Base-by-base conservation (phyloP, 1,140 invertebrate species). In the Bombus waltoni region DNA sequence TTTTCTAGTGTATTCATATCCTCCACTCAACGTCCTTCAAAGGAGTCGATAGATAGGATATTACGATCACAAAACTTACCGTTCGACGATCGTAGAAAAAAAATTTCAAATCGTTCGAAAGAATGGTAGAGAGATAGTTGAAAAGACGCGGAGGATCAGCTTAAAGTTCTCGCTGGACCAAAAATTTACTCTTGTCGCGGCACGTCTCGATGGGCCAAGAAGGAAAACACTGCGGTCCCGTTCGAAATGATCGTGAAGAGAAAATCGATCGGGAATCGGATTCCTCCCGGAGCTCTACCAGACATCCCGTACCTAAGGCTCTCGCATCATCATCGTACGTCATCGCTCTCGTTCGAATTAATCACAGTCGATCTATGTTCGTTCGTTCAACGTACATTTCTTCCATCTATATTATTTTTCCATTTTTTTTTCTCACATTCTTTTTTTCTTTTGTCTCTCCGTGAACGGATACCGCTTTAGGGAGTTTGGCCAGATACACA, bases 401-500 rank as follows among this genome's bases (percentile, higher is more conserved):
- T 42, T 65, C 65, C 75, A 25, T 62, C 76, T 44, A n/a, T 18
- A 9, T 70, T 2, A 42, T 71, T 71, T 72, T 72, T 38, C 38
- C 68, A 10, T 40, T 73, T 40, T 72, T 40, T 72, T 73, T 73
- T 28, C 10, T 53, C 18, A 22, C 72, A 25, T 83, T 72, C 78
- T 83, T 72, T 90, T 66, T 84, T 38, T 85, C 86, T 77, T 83
- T 85, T 40, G 84, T 91, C 81, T 74, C 88, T 84, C 88, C 81
- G 87, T 91, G 79, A 91, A 91, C 90, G 91, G 93, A 94, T 94
- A 95, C 93, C 92, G 93, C 95, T 95, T 95, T 93, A 95, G 95
- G 95, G 95, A 95, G 94, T 95, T 89, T 94, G 95, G 95, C 95
- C 95, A 95, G 93, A 95, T 94, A 93, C 83, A 88, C 70, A 81